phyloP scores from a whole-genome alignment of 2,113 vertebrate species.

The Eurystomus gularis region DNA sequence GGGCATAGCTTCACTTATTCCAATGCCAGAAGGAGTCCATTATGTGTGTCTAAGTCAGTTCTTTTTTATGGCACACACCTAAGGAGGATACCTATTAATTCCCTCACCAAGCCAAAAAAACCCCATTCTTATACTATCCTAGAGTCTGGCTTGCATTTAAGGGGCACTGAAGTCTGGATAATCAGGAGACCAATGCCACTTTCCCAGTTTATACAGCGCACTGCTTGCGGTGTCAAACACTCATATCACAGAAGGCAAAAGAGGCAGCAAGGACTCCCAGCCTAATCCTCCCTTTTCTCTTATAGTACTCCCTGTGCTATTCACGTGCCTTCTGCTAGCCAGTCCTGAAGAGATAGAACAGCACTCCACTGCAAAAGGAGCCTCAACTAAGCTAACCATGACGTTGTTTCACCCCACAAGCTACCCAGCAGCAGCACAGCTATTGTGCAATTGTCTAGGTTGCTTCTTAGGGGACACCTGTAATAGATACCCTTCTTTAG shows the following conservation, averaged over 20 bases:
- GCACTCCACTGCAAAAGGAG: neutral
- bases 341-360: neutral
- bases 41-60: neutral
- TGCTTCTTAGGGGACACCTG: neutral
- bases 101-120: neutral
- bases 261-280: neutral
- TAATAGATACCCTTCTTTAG: neutral
- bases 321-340: neutral
- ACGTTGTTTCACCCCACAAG: rapidly evolving
- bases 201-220: neutral
- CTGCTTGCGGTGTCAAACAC: rapidly evolving
- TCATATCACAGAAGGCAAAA: neutral
- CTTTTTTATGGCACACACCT: neutral
- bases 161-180: neutral
- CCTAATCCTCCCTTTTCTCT: neutral
- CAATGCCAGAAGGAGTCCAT: neutral
- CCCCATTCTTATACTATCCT: neutral
- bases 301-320: rapidly evolving
- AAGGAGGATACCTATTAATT: neutral
- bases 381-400: rapidly evolving
- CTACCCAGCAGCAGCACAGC: neutral
- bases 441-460: neutral
- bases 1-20: neutral
- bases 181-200: neutral
- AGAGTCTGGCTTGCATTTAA: neutral